These are phyloP conservation scores for Eidolon helvum DNA, from an alignment of 2,113 vertebrate genomes.

Conservation along the genomic window DNA sequence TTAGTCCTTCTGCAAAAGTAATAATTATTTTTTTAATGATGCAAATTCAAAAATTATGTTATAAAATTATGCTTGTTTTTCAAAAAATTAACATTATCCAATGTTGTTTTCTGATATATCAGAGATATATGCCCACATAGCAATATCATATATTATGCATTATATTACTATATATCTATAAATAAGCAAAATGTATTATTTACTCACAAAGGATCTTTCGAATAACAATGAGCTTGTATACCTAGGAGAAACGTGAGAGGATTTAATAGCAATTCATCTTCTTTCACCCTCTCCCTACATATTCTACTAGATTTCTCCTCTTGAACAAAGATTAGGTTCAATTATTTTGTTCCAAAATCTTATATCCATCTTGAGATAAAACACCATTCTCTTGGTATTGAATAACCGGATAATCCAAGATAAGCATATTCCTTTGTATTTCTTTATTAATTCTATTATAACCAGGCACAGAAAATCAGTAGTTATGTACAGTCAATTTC, in stretches of 20 bases:
- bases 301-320: neutral
- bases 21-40: conserved; percentile 10
- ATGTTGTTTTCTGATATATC: conserved; percentile 3
- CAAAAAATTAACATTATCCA: neutral
- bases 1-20: neutral
- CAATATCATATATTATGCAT: neutral
- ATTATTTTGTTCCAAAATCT: conserved; percentile 30
- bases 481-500: neutral
- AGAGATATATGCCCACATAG: neutral
- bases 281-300: neutral
- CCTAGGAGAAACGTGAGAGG: neutral
- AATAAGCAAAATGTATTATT: neutral
- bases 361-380: neutral
- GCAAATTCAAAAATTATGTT: conserved; percentile 3
- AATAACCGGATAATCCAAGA: neutral
- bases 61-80: neutral
- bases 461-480: neutral
- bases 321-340: neutral
- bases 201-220: neutral
- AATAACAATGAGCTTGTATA: neutral
- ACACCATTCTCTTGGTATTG: neutral
- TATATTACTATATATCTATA: neutral
- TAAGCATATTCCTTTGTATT: neutral
- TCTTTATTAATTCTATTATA: neutral
- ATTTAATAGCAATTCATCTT: neutral